Evolutionary conservation across 2,888 invertebrate species (phyloP).

Genomic region (Xestia rhomboidea): DNA sequence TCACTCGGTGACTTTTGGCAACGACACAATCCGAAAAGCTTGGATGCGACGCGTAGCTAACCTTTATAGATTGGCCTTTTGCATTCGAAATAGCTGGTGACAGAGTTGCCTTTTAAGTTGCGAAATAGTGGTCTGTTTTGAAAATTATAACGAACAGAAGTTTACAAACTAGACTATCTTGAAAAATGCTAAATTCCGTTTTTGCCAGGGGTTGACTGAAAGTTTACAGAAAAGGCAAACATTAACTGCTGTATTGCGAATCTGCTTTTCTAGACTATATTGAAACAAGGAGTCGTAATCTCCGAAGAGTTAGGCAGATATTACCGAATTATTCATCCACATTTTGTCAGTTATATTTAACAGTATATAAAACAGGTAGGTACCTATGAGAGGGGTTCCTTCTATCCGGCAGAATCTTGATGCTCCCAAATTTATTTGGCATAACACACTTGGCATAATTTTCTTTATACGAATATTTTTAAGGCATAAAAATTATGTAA

Average conservation of each 20-base stretch:
- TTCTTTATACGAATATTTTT: no score
- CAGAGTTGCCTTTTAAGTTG: background rate
- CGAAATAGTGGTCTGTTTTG: background rate
- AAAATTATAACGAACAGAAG: background rate
- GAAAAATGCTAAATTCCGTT: background rate
- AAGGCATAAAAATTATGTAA: no score
- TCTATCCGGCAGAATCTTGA: no score
- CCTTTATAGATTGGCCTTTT: conserved; percentile 13
- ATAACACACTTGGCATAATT: no score
- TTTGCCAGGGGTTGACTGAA: background rate
- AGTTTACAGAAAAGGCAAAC: background rate
- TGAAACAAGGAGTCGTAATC: background rate
- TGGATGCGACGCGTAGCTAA: conserved; percentile 12
- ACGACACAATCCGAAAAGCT: conserved; percentile 30
- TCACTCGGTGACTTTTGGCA: conserved; percentile 45
- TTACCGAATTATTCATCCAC: background rate
- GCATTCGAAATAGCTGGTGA: conserved; percentile 17
- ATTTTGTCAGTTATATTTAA: background rate
- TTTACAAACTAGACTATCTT: background rate
- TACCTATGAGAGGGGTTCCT: no score
- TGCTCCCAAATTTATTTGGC: no score
- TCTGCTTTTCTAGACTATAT: background rate
- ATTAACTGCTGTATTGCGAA: background rate
- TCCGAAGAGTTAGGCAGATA: background rate
- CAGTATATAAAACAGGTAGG: background rate